Evolutionary conservation across 2,888 invertebrate species (phyloP).

Genomic region (Diaprepes abbreviatus): DNA sequence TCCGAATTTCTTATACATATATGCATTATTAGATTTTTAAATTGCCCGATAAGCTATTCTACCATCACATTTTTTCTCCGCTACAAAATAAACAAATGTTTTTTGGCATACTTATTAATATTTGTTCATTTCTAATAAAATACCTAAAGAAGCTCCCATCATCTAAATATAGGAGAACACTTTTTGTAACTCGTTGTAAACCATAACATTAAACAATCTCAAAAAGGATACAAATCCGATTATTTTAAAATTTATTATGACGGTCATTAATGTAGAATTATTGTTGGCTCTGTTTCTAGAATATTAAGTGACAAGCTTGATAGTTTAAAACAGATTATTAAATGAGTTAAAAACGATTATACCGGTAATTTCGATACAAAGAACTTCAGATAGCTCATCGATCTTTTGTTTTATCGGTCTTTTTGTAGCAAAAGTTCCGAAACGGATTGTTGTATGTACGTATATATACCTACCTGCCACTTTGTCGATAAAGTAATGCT

Average conservation of each 20-base stretch:
- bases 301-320: conserved; percentile 6
- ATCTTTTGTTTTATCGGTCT: conserved; percentile 46
- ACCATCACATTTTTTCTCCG: too few species aligned
- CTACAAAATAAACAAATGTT: too few species aligned
- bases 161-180: not conserved
- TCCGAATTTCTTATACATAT: too few species aligned
- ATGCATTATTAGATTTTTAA: too few species aligned
- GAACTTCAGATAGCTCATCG: conserved; percentile 42
- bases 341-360: conserved; percentile 13
- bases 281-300: not conserved
- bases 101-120: too few species aligned
- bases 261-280: conserved; percentile 8
- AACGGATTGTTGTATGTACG: conserved; percentile 32
- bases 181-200: not conserved
- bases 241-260: not conserved
- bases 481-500: conserved; percentile 22
- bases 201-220: conserved; percentile 2
- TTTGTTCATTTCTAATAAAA: too few species aligned
- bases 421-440: conserved; percentile 42
- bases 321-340: conserved; percentile 13
- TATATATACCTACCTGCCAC: conserved; percentile 31
- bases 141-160: too few species aligned
- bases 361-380: conserved; percentile 23
- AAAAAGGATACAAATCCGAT: conserved; percentile 1
- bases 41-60: too few species aligned